phyloP scores from a whole-genome alignment of 2,113 vertebrate species.

The Lagopus leucura region DNA sequence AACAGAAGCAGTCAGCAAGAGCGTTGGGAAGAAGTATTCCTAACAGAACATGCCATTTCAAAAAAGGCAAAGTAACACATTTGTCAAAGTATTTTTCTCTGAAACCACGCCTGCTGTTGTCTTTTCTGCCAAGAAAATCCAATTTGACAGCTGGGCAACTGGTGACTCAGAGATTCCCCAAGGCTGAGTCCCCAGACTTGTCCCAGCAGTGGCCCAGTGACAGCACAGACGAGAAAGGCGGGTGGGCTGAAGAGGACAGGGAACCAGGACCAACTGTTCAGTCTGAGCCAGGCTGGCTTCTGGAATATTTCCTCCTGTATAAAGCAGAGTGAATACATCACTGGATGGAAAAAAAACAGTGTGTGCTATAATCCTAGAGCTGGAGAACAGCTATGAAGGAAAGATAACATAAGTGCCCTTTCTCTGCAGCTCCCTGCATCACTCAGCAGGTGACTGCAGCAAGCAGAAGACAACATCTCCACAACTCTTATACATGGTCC shows the following conservation, averaged over 20 bases:
- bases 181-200: neutral
- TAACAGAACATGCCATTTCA: neutral
- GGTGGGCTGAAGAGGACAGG: neutral
- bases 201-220: neutral
- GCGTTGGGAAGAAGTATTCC: neutral
- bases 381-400: neutral
- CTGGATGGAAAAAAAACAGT: neutral
- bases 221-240: neutral
- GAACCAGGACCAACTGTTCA: neutral
- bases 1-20: neutral
- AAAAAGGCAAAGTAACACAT: fast-evolving
- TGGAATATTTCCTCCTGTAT: neutral
- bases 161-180: neutral
- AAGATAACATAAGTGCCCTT: neutral
- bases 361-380: neutral
- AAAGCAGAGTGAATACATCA: neutral
- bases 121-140: slow-evolving; percentile 14
- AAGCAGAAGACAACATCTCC: neutral
- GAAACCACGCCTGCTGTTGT: neutral
- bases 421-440: neutral
- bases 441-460: neutral
- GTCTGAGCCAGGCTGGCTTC: neutral
- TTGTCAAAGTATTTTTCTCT: neutral
- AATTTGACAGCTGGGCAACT: neutral
- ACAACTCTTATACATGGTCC: neutral